phyloP scores from a whole-genome alignment of 2,113 vertebrate genomes.

The Bos javanicus region DNA sequence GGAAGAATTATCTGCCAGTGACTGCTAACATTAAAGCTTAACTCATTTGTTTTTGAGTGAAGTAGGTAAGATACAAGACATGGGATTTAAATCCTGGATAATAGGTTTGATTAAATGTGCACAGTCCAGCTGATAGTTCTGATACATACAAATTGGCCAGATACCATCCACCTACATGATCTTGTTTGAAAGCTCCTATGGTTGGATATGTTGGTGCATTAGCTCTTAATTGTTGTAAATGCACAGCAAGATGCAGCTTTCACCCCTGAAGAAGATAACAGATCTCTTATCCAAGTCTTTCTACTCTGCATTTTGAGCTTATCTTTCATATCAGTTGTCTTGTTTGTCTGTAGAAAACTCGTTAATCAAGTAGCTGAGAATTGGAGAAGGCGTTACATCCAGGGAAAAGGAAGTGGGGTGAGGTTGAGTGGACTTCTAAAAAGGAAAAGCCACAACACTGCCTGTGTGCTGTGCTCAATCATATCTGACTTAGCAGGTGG shows the following conservation, averaged over 20 bases:
- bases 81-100: slow-evolving; percentile 91
- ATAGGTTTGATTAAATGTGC: slow-evolving; percentile 88
- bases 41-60: slow-evolving; percentile 90
- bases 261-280: slow-evolving; percentile 86
- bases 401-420: slow-evolving; percentile 90
- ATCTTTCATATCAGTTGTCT: slow-evolving; percentile 84
- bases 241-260: slow-evolving; percentile 85
- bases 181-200: slow-evolving; percentile 89
- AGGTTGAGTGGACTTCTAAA: slow-evolving; percentile 86
- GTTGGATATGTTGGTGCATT: slow-evolving; percentile 88
- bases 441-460: slow-evolving; percentile 83
- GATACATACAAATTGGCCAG: slow-evolving; percentile 90
- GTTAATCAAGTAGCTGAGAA: slow-evolving; percentile 88
- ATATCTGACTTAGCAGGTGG: background rate
- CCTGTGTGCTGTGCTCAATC: background rate
- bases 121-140: slow-evolving; percentile 89
- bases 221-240: slow-evolving; percentile 85
- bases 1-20: slow-evolving; percentile 89
- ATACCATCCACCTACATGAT: slow-evolving; percentile 84
- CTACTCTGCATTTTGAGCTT: slow-evolving; percentile 77
- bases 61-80: slow-evolving; percentile 88
- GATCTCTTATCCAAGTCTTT: slow-evolving; percentile 81
- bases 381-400: slow-evolving; percentile 76
- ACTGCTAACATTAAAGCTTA: slow-evolving; percentile 85
- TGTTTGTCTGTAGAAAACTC: slow-evolving; percentile 91